phyloP scores from a whole-genome alignment of 2,113 vertebrate genomes.

The Neodontobutis hainanensis region DNA sequence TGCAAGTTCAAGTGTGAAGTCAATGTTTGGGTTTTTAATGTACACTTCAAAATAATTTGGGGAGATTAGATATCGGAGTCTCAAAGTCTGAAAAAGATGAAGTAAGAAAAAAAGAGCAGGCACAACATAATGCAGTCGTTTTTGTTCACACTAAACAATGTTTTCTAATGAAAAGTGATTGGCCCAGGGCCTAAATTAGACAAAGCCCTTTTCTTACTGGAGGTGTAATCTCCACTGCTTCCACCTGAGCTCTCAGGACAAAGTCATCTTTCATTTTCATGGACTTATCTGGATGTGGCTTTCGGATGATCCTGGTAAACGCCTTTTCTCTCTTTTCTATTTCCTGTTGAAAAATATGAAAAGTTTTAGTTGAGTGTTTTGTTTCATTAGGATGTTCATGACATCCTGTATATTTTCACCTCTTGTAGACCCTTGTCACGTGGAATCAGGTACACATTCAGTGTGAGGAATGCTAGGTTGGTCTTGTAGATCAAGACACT shows the following conservation, averaged over 20 bases:
- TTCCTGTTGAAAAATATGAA: neutral
- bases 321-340: neutral
- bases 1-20: neutral
- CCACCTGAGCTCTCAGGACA: neutral
- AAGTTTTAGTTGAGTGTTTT: too few relatives aligned
- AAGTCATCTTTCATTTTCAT: neutral
- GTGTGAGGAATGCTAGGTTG: neutral
- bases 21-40: constrained; percentile 14
- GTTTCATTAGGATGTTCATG: too few relatives aligned
- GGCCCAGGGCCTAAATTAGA: too few relatives aligned
- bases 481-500: constrained; percentile 13
- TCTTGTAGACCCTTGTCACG: constrained; percentile 17
- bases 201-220: neutral
- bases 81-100: neutral
- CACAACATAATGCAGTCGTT: too few relatives aligned
- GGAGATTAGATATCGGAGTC: neutral
- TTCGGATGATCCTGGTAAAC: neutral
- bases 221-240: neutral
- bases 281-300: neutral
- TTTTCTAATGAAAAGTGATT: too few relatives aligned
- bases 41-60: constrained; percentile 33
- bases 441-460: constrained; percentile 41
- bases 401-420: constrained; percentile 9
- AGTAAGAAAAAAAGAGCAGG: too few relatives aligned
- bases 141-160: too few relatives aligned